Evolutionary conservation across 2,888 invertebrate genomes (phyloP), one percentile per base, ranked within the genome.

Genomic region (Ormia ochracea): DNA sequence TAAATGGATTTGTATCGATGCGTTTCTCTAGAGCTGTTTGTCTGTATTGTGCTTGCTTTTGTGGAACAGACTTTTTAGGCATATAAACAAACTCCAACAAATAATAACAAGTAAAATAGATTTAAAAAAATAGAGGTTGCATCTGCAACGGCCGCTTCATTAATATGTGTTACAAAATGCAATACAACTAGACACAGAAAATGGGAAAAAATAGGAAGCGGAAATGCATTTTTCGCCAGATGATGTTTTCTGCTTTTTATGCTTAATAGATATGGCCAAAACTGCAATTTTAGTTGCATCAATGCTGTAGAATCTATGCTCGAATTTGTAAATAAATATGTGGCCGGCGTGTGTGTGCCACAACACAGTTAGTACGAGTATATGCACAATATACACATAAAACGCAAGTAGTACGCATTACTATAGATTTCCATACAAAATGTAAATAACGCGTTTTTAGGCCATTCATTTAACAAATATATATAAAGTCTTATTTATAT

Each of bases 361-460:
- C 4, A 54, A 9, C 72, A n/a, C n/a, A n/a, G n/a, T n/a, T n/a
- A n/a, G n/a, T n/a, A n/a, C n/a, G n/a, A n/a, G n/a, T n/a, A n/a
- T n/a, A n/a, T n/a, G n/a, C n/a, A n/a, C n/a, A n/a, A 43, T 41
- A n/a, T 74, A 26, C 31, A 14, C 33, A 14, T 54, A 63, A 56
- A 73, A 78, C 73, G 73, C 68, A 73, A 68, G 21, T 17, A 52
- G 28, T 70, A 75, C 79, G 75, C 70, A 75, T 23, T 50, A 17
- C 4, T 17, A 3, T 28, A 17, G 63, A 65, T 33, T 14, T 14
- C 31, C 19, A 19, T 4, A 21, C 14, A 26, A 65, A 77, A 50
- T 68, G 54, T 59, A 56, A 72, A 61, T 48, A 66, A 75, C 74
- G 78, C 81, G 77, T 78, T 80, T 80, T 80, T 80, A 76, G 80